Percentiles rank a stretch among this genome's conserved stretches.
Conservation (phyloP, 2,797 vertebrate genomes). For the Myotis daubentonii region DNA sequence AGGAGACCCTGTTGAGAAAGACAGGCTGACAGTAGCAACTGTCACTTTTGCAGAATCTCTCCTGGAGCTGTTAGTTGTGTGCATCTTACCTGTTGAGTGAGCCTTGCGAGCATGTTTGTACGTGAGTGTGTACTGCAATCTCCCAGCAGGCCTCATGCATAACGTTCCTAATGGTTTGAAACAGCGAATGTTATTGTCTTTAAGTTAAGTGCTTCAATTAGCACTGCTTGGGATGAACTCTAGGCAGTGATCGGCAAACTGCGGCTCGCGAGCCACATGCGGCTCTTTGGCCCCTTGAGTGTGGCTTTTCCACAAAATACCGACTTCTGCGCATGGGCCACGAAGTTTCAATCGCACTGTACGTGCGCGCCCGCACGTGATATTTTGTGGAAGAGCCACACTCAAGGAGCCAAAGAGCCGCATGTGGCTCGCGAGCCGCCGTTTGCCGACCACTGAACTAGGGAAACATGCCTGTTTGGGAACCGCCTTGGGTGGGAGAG, state of each 20-base stretch:
- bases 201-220: conserved; percentile 75
- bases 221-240: conserved; percentile 74
- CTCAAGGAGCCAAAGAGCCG: too few species aligned
- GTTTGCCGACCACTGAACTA: conserved; percentile 15
- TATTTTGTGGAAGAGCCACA: too few species aligned
- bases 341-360: too few species aligned
- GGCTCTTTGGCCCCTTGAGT: too few species aligned
- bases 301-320: too few species aligned
- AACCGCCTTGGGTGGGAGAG: conserved; percentile 17
- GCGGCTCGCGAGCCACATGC: too few species aligned
- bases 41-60: conserved; percentile 22
- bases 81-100: background rate
- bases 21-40: conserved; percentile 39
- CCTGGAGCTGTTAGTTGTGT: background rate
- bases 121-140: background rate
- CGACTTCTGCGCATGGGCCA: too few species aligned
- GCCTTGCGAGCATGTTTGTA: conserved; percentile 31
- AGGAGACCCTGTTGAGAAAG: conserved; percentile 22
- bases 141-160: background rate
- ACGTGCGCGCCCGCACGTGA: too few species aligned
- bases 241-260: background rate
- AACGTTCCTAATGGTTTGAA: conserved; percentile 62
- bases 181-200: conserved; percentile 67
- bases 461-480: conserved; percentile 60
- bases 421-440: too few species aligned